Conservation (phyloP, 2,888 invertebrate genomes). For the Agrilus cyanescens region DNA sequence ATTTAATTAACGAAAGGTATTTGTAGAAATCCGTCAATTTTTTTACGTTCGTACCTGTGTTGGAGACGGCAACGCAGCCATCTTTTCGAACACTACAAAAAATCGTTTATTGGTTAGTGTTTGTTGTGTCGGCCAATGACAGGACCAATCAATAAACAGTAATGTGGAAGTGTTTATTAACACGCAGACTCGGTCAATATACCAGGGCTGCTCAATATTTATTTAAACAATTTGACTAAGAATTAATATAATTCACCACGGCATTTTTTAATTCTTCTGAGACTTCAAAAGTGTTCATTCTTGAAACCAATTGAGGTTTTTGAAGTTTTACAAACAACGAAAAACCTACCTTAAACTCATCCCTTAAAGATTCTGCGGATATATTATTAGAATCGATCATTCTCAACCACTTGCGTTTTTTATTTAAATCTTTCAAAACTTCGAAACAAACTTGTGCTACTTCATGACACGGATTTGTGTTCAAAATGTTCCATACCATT, state of each 20-base stretch:
- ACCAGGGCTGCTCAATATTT: too few relatives aligned
- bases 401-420: slow-evolving; percentile 27
- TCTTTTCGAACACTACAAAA: slow-evolving; percentile 44
- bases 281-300: slow-evolving; percentile 13
- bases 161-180: slow-evolving; percentile 3
- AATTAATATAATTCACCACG: slow-evolving; percentile 11
- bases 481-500: slow-evolving; percentile 27
- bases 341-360: slow-evolving; percentile 20
- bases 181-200: not conserved
- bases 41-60: slow-evolving; percentile 54
- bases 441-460: slow-evolving; percentile 21
- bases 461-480: slow-evolving; percentile 19
- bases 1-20: slow-evolving; percentile 8
- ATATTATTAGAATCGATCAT: slow-evolving; percentile 27
- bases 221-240: slow-evolving; percentile 1
- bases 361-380: slow-evolving; percentile 23
- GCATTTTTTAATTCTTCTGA: slow-evolving; percentile 11
- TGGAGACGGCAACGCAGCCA: slow-evolving; percentile 78
- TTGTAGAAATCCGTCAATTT: slow-evolving; percentile 20
- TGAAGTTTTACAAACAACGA: too few relatives aligned
- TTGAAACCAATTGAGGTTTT: too few relatives aligned
- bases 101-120: slow-evolving; percentile 24
- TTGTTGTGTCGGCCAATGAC: slow-evolving; percentile 24
- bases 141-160: slow-evolving; percentile 27
- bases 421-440: slow-evolving; percentile 27